phyloP scores from a whole-genome alignment of 2,797 vertebrate genomes.

The Enteromius paludinosus region DNA sequence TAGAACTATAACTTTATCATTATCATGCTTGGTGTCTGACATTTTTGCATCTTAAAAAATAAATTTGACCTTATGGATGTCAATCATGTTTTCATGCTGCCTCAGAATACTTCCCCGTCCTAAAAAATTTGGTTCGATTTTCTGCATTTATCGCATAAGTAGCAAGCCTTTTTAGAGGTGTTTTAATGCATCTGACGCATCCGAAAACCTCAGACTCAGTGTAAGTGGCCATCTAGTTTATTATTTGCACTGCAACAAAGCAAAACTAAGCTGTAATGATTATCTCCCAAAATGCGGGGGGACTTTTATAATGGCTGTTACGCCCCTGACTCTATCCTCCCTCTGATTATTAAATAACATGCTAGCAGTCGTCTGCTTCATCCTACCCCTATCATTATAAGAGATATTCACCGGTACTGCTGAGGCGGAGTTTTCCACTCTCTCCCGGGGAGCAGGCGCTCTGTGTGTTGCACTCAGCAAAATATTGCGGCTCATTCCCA shows the following conservation, averaged over 20 bases:
- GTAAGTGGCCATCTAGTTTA: background rate
- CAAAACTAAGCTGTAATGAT: background rate
- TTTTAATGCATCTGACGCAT: background rate
- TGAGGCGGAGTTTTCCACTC: slow-evolving; percentile 76
- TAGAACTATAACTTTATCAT: no score
- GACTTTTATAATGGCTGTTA: slow-evolving; percentile 49
- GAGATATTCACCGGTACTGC: slow-evolving; percentile 69
- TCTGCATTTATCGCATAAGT: background rate
- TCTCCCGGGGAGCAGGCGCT: slow-evolving; percentile 48
- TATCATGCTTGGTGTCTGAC: no score
- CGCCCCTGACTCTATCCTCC: slow-evolving; percentile 48
- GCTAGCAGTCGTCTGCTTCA: slow-evolving; percentile 63
- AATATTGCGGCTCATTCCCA: slow-evolving; percentile 52
- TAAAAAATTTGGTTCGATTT: background rate
- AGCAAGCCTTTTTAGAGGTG: background rate
- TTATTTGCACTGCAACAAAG: background rate
- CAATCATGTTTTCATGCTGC: no score
- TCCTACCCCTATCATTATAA: slow-evolving; percentile 66
- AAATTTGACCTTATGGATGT: no score
- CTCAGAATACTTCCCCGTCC: no score
- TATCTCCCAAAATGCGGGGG: background rate
- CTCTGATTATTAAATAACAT: slow-evolving; percentile 71
- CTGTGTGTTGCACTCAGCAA: slow-evolving; percentile 45
- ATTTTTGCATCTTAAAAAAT: no score
- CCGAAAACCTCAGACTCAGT: background rate